Conservation (phyloP, 1,140 invertebrate species). For the Acromyrmex heyeri region DNA sequence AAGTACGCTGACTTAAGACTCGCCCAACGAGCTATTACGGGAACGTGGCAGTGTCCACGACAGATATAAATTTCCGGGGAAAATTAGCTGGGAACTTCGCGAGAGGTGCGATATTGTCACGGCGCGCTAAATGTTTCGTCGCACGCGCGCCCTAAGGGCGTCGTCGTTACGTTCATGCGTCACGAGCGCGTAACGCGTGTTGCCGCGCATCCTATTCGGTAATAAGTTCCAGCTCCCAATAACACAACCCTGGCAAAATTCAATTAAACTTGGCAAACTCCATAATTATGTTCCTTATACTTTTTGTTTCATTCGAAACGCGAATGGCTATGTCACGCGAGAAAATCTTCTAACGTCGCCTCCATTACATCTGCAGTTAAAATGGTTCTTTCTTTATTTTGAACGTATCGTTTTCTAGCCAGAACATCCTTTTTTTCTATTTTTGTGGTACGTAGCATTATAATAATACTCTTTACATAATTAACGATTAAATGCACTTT, state of each 20-base stretch:
- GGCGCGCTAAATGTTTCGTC: conserved; percentile 40
- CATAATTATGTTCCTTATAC: conserved; percentile 58
- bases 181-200: conserved; percentile 33
- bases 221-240: conserved; percentile 60
- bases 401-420: neutral
- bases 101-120: conserved; percentile 57
- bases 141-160: conserved; percentile 6
- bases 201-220: conserved; percentile 7
- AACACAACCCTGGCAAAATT: conserved; percentile 50
- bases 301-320: conserved; percentile 49
- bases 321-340: neutral
- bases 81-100: conserved; percentile 54
- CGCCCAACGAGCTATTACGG: conserved; percentile 23
- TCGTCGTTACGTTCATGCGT: conserved; percentile 10
- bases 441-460: neutral
- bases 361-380: neutral
- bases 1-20: conserved; percentile 19
- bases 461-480: neutral
- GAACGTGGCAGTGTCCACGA: conserved; percentile 25
- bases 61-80: conserved; percentile 61
- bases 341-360: neutral
- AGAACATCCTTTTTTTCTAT: neutral
- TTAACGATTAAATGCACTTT: too few species aligned
- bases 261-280: conserved; percentile 65
- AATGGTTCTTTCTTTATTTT: neutral